Evolutionary conservation across 2,797 vertebrate species (phyloP).

Genomic region (Rhinoraja longicauda): DNA sequence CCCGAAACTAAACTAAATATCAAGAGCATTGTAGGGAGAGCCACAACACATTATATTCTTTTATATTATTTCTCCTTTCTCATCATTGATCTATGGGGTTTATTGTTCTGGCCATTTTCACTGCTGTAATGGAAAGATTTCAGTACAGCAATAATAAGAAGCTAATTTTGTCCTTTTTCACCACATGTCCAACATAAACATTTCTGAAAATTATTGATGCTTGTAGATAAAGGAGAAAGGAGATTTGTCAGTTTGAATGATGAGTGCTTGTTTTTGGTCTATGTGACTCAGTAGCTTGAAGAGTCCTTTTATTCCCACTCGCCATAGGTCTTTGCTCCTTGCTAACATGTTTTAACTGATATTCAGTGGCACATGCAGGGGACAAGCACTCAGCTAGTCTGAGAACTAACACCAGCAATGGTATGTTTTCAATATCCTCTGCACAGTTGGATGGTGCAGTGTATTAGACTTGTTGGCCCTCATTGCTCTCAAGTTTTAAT

Average conservation of each 20-base stretch:
- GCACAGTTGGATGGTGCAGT: neutral
- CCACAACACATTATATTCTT: neutral
- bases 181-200: neutral
- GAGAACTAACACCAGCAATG: constrained; percentile 2
- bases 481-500: neutral
- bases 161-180: neutral
- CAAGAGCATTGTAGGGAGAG: neutral
- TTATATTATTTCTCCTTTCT: neutral
- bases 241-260: neutral
- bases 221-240: neutral
- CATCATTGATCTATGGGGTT: neutral
- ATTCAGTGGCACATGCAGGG: neutral
- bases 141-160: neutral
- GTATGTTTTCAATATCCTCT: constrained; percentile 25
- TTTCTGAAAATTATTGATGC: neutral
- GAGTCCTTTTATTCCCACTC: neutral
- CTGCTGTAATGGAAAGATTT: neutral
- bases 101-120: neutral
- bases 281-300: neutral
- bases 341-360: constrained; percentile 29
- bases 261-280: neutral
- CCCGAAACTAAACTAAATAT: too few relatives aligned
- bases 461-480: constrained; percentile 5
- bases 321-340: neutral
- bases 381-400: neutral